phyloP scores from a whole-genome alignment of 92 coral and sea anemone genomes.

The Chrysogorgia sp. region DNA sequence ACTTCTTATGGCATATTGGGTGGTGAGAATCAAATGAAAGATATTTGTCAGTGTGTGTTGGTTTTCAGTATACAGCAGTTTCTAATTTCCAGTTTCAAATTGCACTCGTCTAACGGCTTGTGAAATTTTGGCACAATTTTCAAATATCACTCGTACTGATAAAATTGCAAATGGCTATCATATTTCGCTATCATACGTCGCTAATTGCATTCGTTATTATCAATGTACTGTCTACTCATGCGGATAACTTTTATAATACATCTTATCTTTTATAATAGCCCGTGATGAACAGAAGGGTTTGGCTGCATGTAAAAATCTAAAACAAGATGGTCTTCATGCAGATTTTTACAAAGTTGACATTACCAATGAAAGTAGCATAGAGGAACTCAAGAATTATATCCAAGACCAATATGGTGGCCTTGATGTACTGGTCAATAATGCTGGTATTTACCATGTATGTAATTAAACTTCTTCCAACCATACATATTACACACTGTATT shows the following conservation, averaged over 20 bases:
- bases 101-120: too few relatives aligned
- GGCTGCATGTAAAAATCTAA: conserved; percentile 18
- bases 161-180: too few relatives aligned
- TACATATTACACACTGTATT: too few relatives aligned
- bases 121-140: too few relatives aligned
- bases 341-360: conserved; percentile 16
- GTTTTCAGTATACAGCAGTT: too few relatives aligned
- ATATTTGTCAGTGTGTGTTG: too few relatives aligned
- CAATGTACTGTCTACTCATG: background rate
- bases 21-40: too few relatives aligned
- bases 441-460: conserved; percentile 29
- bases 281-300: conserved; percentile 22
- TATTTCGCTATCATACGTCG: too few relatives aligned
- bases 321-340: conserved; percentile 16
- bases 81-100: too few relatives aligned
- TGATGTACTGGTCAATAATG: conserved; percentile 26
- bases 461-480: background rate
- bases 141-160: too few relatives aligned
- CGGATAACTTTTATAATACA: background rate
- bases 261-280: background rate
- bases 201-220: too few relatives aligned
- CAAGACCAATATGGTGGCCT: conserved; percentile 32
- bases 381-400: conserved; percentile 25
- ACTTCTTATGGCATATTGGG: too few relatives aligned
- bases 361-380: conserved; percentile 24